Percentiles rank a stretch among this genome's conserved stretches.
phyloP scores from a whole-genome alignment of 2,888 invertebrate species.

The Acrobasis suavella region DNA sequence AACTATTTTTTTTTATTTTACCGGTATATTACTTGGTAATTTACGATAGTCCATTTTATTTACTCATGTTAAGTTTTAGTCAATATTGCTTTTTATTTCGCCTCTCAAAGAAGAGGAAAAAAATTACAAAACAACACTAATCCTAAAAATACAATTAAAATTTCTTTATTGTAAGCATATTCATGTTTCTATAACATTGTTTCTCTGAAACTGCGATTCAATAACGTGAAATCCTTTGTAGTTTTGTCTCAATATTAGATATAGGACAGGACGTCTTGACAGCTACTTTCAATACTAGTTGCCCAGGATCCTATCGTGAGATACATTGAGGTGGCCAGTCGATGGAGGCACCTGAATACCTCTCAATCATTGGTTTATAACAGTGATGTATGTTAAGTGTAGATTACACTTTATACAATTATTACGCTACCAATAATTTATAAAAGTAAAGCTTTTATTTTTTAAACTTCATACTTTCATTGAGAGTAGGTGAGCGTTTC shows the following conservation, averaged over 20 bases:
- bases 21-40: no score
- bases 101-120: no score
- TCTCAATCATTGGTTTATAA: constrained; percentile 1
- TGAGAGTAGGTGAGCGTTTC: no score
- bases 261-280: constrained; percentile 8
- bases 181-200: background rate
- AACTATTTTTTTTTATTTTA: no score
- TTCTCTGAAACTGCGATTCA: background rate
- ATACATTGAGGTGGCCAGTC: constrained; percentile 11
- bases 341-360: constrained; percentile 4
- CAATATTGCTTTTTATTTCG: no score
- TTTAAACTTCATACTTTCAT: no score
- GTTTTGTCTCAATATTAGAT: constrained; percentile 16
- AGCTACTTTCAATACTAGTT: constrained; percentile 19
- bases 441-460: no score
- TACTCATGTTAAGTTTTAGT: no score
- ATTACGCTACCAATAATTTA: no score
- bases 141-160: no score
- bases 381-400: background rate
- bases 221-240: constrained; percentile 13
- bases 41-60: no score
- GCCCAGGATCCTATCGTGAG: background rate
- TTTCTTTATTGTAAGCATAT: background rate
- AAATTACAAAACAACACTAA: no score
- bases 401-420: background rate